Evolutionary conservation across 2,113 vertebrate genomes (phyloP), one percentile per base, ranked within the genome.

Genomic region (Acrocephalus arundinaceus): DNA sequence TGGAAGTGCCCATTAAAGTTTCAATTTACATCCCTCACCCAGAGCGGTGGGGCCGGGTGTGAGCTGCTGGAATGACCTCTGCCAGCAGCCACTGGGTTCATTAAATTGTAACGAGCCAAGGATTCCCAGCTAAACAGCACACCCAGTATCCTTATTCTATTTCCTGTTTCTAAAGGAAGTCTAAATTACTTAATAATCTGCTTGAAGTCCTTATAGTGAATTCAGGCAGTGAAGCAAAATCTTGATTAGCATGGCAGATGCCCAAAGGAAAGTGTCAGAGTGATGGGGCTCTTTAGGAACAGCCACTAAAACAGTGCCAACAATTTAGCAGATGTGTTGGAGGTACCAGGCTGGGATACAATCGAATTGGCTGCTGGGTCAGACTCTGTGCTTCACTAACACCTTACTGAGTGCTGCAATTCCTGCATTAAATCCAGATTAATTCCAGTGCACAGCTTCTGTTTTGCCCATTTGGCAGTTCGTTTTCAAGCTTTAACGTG

Each of bases 41-140:
- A 4, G 73, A 49, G 91, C 48, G 0, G 0, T 5, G 57, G 83
- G 76, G 45, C 8, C 0, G 31, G 75, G 82, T 35, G 87, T 49
- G 79, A 93, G 92, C 70, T 49, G 72, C 67, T 96, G 93, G 94
- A 89, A 48, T 82, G 84, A 72, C 72, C 89, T 72, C 89, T 57
- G 93, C 35, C 57, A 76, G 89, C 91, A 75, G 72, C 63, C 94
- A 45, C 78, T 19, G 0, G 1, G 17, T 54, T 94, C 95, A 93
- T 97, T 73, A 90, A 93, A 93, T 45, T 77, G 22, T 77, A 52
- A 97, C 10, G 58, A 96, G 75, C 55, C 5, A 13, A 54, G 49
- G 63, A 74, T 89, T 48, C 79, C 66, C 67, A 66, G 84, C 86
- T 79, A 25, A 91, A 54, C 5, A 39, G 89, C 85, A 46, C 51